phyloP scores from a whole-genome alignment of 1,140 invertebrate genomes.

The Agrypnia vestita region DNA sequence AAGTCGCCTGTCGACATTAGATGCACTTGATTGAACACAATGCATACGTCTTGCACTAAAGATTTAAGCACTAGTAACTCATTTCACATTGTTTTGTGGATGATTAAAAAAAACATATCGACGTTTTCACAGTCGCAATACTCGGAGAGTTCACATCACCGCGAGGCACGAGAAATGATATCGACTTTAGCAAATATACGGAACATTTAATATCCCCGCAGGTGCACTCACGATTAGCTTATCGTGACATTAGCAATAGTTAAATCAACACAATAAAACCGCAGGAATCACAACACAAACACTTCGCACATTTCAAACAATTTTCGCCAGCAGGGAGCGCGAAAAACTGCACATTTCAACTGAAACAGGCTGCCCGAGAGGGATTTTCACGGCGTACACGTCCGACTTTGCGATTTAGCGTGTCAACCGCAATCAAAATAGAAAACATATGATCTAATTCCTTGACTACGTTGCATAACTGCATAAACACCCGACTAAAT shows the following conservation, averaged over 20 bases:
- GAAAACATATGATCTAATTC: constrained; percentile 34
- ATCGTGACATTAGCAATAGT: background rate
- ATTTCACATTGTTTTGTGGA: background rate
- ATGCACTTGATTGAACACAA: background rate
- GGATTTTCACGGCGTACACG: background rate
- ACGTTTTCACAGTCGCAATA: background rate
- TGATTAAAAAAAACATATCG: background rate
- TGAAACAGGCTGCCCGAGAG: background rate
- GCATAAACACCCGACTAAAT: background rate
- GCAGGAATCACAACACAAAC: constrained; percentile 5
- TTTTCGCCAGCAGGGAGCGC: background rate
- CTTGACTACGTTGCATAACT: constrained; percentile 16
- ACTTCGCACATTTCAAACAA: background rate
- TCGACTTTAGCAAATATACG: background rate
- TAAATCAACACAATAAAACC: background rate
- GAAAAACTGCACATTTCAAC: background rate
- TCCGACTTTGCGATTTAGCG: background rate
- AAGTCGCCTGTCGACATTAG: no score
- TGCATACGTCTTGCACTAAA: background rate
- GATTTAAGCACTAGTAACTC: background rate
- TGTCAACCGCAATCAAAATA: constrained; percentile 5
- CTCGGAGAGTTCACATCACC: no score
- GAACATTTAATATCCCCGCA: background rate
- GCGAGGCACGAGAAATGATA: background rate
- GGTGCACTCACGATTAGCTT: constrained; percentile 2